phyloP scores from a whole-genome alignment of 2,888 invertebrate species.

The Poecilus cupreus region DNA sequence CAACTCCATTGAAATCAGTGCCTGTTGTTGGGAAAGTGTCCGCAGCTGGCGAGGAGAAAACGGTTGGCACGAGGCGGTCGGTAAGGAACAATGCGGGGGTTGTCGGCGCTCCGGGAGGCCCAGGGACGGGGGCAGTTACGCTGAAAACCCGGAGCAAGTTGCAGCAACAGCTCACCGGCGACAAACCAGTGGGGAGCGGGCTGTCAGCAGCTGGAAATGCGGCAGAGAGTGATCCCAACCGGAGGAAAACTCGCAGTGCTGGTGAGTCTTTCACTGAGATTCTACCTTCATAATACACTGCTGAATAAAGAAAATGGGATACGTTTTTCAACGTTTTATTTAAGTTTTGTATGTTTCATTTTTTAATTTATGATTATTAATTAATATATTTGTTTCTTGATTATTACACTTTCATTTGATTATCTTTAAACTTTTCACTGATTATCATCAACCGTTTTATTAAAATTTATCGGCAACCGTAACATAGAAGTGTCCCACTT shows the following conservation, averaged over 20 bases:
- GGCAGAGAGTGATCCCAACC: conserved; percentile 49
- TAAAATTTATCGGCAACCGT: too few species aligned
- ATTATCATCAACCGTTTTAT: too few species aligned
- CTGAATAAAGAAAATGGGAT: too few species aligned
- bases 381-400: too few species aligned
- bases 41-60: conserved; percentile 69
- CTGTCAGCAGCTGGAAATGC: neutral
- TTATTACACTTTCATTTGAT: too few species aligned
- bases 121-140: conserved; percentile 63
- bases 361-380: too few species aligned
- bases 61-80: conserved; percentile 68
- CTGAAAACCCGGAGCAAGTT: conserved; percentile 71
- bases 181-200: conserved; percentile 48
- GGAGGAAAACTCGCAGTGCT: conserved; percentile 82
- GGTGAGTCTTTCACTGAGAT: conserved; percentile 72
- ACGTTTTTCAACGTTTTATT: too few species aligned
- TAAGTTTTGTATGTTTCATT: too few species aligned
- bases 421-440: too few species aligned
- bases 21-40: conserved; percentile 48
- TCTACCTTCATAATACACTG: too few species aligned
- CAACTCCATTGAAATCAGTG: conserved; percentile 49
- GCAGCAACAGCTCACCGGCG: conserved; percentile 64
- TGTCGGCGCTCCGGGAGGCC: neutral
- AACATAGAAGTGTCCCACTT: too few species aligned
- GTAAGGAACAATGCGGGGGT: conserved; percentile 64